phyloP scores from a whole-genome alignment of 2,888 invertebrate species.

The Gymnoscelis rufifasciata region DNA sequence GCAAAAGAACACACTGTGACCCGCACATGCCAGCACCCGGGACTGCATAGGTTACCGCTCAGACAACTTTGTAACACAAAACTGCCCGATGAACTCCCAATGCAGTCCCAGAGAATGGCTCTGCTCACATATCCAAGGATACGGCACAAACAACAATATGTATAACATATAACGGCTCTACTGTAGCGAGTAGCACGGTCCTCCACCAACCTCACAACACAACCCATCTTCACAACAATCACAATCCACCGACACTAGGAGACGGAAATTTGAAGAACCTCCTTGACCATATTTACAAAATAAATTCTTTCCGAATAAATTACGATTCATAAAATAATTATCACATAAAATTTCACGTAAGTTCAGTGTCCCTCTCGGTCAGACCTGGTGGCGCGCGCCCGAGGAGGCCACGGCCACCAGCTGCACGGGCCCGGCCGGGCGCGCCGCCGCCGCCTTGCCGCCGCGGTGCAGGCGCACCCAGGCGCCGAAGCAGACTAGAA shows the following conservation, averaged over 20 bases:
- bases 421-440: conserved; percentile 57
- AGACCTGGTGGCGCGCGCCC: conserved; percentile 35
- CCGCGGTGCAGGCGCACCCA: conserved; percentile 82
- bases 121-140: conserved; percentile 47
- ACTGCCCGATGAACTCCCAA: conserved; percentile 39
- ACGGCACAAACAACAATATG: conserved; percentile 63
- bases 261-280: conserved; percentile 54
- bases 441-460: conserved; percentile 52
- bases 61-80: conserved; percentile 45
- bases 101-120: conserved; percentile 32
- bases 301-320: conserved; percentile 76
- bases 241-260: conserved; percentile 58
- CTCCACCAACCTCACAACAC: conserved; percentile 55
- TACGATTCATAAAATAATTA: conserved; percentile 78
- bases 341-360: conserved; percentile 75
- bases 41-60: conserved; percentile 34
- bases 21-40: conserved; percentile 34
- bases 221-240: conserved; percentile 49
- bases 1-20: conserved; percentile 29
- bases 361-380: conserved; percentile 28
- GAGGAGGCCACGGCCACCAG: conserved; percentile 62
- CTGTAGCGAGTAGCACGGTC: conserved; percentile 67
- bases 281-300: conserved; percentile 68
- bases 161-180: conserved; percentile 64
- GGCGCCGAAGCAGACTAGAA: conserved; percentile 83